Evolutionary conservation across 2,888 invertebrate genomes (phyloP).

Genomic region (Noctua fimbriata): DNA sequence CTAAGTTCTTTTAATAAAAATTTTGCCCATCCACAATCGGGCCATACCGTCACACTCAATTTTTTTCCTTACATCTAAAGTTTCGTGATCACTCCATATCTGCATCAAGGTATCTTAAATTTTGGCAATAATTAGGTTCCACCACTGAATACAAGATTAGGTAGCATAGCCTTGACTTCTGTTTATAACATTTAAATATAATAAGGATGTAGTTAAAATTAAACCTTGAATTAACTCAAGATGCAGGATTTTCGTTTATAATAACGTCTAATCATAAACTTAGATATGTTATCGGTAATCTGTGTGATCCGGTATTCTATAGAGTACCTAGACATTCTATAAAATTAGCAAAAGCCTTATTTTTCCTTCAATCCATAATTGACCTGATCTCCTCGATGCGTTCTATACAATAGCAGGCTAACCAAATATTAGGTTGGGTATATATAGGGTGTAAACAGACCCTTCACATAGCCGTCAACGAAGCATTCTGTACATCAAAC

Average conservation of each 20-base stretch:
- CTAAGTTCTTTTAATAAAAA: too few species aligned
- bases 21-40: too few species aligned
- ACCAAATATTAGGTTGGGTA: neutral
- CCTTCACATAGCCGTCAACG: too few species aligned
- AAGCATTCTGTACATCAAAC: too few species aligned
- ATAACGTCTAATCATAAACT: conserved; percentile 19
- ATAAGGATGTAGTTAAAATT: conserved; percentile 58
- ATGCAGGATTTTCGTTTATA: conserved; percentile 30
- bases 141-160: conserved; percentile 46
- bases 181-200: conserved; percentile 48
- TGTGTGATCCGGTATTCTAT: neutral
- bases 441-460: too few species aligned
- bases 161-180: conserved; percentile 56
- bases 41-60: neutral
- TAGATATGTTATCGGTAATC: neutral
- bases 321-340: neutral
- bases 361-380: neutral
- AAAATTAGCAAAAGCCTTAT: neutral
- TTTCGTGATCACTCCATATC: conserved; percentile 26
- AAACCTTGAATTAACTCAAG: conserved; percentile 51
- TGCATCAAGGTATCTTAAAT: conserved; percentile 29
- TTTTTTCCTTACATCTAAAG: neutral
- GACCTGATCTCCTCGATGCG: neutral
- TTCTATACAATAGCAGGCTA: neutral
- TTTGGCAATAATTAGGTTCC: conserved; percentile 37